These are phyloP conservation scores for Pantherophis vulpinus DNA, from an alignment of 2,797 vertebrate genomes.

Conservation along the genomic window DNA sequence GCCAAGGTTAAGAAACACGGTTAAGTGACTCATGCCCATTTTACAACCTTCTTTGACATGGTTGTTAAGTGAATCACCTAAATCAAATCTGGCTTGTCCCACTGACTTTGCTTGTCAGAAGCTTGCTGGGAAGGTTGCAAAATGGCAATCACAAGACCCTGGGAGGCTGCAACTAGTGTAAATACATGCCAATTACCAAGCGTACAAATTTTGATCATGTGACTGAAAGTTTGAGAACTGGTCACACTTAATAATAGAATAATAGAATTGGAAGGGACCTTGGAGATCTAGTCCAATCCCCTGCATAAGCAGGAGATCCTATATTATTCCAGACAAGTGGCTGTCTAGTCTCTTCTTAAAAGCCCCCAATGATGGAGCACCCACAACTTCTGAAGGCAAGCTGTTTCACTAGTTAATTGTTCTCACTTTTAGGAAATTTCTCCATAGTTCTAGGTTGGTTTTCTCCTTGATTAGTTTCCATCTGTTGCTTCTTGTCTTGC, in stretches of 20 bases:
- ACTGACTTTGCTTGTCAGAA: neutral
- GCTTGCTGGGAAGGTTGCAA: neutral
- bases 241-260: neutral
- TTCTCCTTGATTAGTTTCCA: no score
- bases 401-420: no score
- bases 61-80: neutral
- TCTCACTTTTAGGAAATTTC: no score
- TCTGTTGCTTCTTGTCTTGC: no score
- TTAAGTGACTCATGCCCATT: neutral
- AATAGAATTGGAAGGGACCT: no score
- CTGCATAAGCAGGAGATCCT: no score
- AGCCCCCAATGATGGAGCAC: no score
- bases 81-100: neutral
- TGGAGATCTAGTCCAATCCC: no score
- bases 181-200: neutral
- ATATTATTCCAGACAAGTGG: no score
- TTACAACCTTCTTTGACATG: neutral
- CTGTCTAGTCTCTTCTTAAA: no score
- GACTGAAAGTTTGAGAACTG: neutral
- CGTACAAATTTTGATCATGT: neutral
- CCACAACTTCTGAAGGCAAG: no score
- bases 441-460: no score
- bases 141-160: neutral
- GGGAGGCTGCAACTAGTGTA: neutral
- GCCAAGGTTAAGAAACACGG: neutral